A percentile compares a stretch with the other conserved stretches of the same genome.
Evolutionary conservation across 2,797 vertebrate species (phyloP).

Genomic region (Adrianichthys oophorus): DNA sequence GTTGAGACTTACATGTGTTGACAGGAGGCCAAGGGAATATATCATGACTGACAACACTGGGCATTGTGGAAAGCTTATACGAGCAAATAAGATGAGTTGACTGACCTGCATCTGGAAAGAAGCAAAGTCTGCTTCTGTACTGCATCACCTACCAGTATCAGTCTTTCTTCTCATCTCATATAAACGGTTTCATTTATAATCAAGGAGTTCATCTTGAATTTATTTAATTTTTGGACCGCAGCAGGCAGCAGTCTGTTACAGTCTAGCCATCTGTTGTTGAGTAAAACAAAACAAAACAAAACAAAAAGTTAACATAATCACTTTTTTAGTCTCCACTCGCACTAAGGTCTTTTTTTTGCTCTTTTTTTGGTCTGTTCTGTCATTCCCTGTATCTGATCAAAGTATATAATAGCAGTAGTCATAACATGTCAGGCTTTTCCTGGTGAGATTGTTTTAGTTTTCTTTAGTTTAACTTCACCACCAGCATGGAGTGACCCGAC

Average conservation of each 20-base stretch:
- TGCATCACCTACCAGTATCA: constrained; percentile 6
- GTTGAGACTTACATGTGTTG: constrained; percentile 72
- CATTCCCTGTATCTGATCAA: constrained; percentile 74
- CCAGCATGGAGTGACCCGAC: constrained; percentile 42
- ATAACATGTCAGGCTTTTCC: constrained; percentile 83
- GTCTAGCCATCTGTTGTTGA: constrained; percentile 18
- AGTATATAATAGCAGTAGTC: constrained; percentile 76
- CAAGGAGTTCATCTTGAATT: constrained; percentile 29
- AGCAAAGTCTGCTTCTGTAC: constrained; percentile 32
- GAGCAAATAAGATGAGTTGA: constrained; percentile 63
- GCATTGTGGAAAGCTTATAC: constrained; percentile 67
- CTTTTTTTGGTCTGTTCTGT: constrained; percentile 59
- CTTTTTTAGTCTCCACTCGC: constrained; percentile 48
- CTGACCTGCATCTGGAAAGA: constrained; percentile 57
- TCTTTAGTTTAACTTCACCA: constrained; percentile 56
- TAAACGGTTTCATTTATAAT: constrained; percentile 8
- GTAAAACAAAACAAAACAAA: constrained; percentile 15
- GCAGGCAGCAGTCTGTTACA: constrained; percentile 18
- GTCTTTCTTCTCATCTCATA: constrained; percentile 23
- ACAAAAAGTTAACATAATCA: constrained; percentile 36
- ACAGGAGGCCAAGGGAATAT: constrained; percentile 74
- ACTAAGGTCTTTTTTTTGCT: constrained; percentile 54
- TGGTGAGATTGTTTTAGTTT: constrained; percentile 74
- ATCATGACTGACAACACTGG: constrained; percentile 72
- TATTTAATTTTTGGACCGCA: constrained; percentile 18